phyloP scores from a whole-genome alignment of 2,888 invertebrate genomes.

The Apodemia hepburni region DNA sequence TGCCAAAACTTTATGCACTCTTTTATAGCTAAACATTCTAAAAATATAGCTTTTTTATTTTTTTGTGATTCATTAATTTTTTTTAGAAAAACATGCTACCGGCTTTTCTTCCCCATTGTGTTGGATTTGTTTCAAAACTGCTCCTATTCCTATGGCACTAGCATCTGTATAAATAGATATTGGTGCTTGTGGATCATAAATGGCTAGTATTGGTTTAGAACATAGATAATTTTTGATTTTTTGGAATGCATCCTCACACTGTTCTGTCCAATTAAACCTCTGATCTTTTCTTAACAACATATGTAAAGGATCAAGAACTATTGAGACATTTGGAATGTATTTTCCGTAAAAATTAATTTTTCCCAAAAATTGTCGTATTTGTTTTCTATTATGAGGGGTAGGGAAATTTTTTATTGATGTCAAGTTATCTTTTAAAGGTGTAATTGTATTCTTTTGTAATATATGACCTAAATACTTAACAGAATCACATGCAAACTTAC shows the following conservation, averaged over 20 bases:
- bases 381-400: not conserved
- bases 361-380: slow-evolving; percentile 7
- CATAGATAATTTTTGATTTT: not conserved
- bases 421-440: slow-evolving; percentile 6
- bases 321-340: not conserved
- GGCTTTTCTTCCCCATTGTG: slow-evolving; percentile 24
- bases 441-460: slow-evolving; percentile 11
- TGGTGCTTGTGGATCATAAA: slow-evolving; percentile 24
- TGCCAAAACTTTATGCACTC: slow-evolving; percentile 24
- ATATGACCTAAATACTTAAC: slow-evolving; percentile 18
- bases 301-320: too few relatives aligned
- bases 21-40: slow-evolving; percentile 27
- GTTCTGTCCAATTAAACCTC: not conserved
- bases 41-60: slow-evolving; percentile 25
- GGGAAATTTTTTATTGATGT: slow-evolving; percentile 12
- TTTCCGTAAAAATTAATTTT: not conserved
- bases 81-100: slow-evolving; percentile 23
- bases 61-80: slow-evolving; percentile 23
- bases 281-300: too few relatives aligned
- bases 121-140: slow-evolving; percentile 31
- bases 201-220: slow-evolving; percentile 22
- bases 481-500: slow-evolving; percentile 26
- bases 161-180: slow-evolving; percentile 27
- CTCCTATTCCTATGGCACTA: slow-evolving; percentile 21
- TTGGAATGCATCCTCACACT: not conserved